Evolutionary conservation across 1,140 invertebrate genomes (phyloP), one percentile per base, ranked within the genome.

Genomic region (Drosophila ohnishii): DNA sequence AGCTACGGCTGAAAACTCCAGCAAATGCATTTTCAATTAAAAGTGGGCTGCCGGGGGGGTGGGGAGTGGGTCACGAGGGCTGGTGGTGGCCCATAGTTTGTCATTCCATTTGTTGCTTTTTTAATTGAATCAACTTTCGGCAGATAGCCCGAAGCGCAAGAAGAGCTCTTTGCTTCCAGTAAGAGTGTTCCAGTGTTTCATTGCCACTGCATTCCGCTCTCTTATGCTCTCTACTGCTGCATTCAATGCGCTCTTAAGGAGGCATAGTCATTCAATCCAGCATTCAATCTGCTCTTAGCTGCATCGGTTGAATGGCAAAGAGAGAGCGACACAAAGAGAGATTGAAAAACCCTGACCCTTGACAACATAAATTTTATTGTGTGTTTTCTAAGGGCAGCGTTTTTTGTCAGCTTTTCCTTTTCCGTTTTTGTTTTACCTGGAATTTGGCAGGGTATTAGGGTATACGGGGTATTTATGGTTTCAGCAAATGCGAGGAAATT

Each of bases 281-380:
- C 34, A 5, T 69, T 44, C 51, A 67, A 69, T n/a, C 14, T 9
- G 25, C 63, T 51, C 40, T 77, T 40, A 25, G 25, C 50, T 76
- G 56, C 58, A 61, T 57, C 14, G 34, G 28, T 42, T 44, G 30
- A 69, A 37, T 1, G 34, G 1, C 5, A n/a, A 22, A 14, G 51
- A 14, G 51, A 14, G 19, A 34, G 5, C 5, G 10, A 30, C 13
- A 19, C 4, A 42, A 1, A 19, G 48, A 64, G 45, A 28, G 25
- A 42, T 69, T 37, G 65, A 69, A 66, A 32, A 32, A 63, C 60
- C 75, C 71, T 87, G 83, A 86, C 82, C 78, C 75, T 60, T 55
- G 79, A 50, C 75, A 87, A 86, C 78, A 86, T 87, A 59, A 75
- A 87, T 82, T 86, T 71, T 35, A 71, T 71, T 82, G 75, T 56